Percentiles rank a stretch among this genome's conserved stretches.
phyloP scores from a whole-genome alignment of 2,888 invertebrate species.

The Corbicula japonica region DNA sequence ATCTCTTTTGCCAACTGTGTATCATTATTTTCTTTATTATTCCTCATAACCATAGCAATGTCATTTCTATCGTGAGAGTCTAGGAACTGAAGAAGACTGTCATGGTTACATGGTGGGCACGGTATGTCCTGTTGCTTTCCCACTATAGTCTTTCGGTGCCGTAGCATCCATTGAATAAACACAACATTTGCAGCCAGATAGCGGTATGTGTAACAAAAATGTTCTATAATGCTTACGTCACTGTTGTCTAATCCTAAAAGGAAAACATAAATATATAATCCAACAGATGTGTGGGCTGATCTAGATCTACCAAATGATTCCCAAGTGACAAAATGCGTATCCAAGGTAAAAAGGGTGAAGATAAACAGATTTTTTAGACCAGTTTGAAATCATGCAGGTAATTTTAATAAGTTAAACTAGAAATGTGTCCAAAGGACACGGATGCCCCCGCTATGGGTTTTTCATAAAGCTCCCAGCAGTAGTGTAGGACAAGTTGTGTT shows the following conservation, averaged over 20 bases:
- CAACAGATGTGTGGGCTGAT: neutral
- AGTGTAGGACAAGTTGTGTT: too few relatives aligned
- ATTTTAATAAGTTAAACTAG: too few relatives aligned
- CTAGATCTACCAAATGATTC: too few relatives aligned
- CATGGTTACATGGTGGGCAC: slow-evolving; percentile 12
- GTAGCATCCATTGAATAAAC: slow-evolving; percentile 59
- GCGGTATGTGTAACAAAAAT: slow-evolving; percentile 66
- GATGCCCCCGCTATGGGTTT: too few relatives aligned
- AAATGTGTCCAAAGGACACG: too few relatives aligned
- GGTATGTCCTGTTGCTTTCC: neutral
- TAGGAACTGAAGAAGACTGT: slow-evolving; percentile 22
- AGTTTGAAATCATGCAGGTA: too few relatives aligned
- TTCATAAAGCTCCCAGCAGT: too few relatives aligned
- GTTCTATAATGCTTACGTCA: slow-evolving; percentile 66
- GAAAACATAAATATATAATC: neutral
- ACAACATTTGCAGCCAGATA: slow-evolving; percentile 57
- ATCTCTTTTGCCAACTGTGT: neutral
- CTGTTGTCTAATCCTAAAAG: slow-evolving; percentile 54
- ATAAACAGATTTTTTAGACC: too few relatives aligned
- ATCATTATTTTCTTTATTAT: slow-evolving; percentile 16
- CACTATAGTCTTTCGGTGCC: neutral
- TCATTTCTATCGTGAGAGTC: neutral
- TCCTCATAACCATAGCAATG: neutral
- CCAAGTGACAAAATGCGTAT: too few relatives aligned
- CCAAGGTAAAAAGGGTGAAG: too few relatives aligned